phyloP scores from a whole-genome alignment of 2,888 invertebrate species.

The Perithous albicinctus region DNA sequence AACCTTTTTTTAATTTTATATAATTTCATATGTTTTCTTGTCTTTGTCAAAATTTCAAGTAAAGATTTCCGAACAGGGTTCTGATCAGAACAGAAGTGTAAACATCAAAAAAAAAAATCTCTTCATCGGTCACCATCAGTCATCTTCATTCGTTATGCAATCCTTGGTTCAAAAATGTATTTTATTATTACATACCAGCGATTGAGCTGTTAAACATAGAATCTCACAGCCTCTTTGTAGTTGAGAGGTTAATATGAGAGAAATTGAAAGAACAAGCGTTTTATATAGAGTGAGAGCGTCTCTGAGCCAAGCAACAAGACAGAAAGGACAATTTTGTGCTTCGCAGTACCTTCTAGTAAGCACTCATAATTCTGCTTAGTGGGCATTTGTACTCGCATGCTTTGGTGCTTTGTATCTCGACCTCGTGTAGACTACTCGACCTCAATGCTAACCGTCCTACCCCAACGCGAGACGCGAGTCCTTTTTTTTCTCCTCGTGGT shows the following conservation, averaged over 20 bases:
- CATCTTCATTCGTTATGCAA: too few species aligned
- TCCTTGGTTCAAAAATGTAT: not conserved
- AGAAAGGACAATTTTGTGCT: constrained; percentile 24
- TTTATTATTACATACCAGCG: not conserved
- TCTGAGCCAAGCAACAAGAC: not conserved
- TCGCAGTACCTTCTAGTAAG: constrained; percentile 19
- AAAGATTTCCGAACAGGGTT: too few species aligned
- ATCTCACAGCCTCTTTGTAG: not conserved
- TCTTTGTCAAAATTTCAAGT: too few species aligned
- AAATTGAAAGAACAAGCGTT: not conserved
- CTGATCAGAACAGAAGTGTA: too few species aligned
- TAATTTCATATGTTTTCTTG: too few species aligned
- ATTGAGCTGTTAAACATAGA: not conserved
- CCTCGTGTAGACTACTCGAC: constrained; percentile 19
- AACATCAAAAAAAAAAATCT: too few species aligned
- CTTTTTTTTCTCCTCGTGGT: constrained; percentile 24
- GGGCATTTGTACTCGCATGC: constrained; percentile 19
- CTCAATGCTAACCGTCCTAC: not conserved
- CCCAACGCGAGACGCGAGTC: constrained; percentile 9
- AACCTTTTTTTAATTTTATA: too few species aligned
- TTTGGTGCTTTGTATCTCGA: constrained; percentile 12
- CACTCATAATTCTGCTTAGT: constrained; percentile 21
- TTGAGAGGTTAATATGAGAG: not conserved
- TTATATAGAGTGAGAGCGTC: not conserved
- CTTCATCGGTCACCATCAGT: too few species aligned